Evolutionary conservation across 2,888 invertebrate genomes (phyloP).

Genomic region (Caenorhabditis macrosperma): DNA sequence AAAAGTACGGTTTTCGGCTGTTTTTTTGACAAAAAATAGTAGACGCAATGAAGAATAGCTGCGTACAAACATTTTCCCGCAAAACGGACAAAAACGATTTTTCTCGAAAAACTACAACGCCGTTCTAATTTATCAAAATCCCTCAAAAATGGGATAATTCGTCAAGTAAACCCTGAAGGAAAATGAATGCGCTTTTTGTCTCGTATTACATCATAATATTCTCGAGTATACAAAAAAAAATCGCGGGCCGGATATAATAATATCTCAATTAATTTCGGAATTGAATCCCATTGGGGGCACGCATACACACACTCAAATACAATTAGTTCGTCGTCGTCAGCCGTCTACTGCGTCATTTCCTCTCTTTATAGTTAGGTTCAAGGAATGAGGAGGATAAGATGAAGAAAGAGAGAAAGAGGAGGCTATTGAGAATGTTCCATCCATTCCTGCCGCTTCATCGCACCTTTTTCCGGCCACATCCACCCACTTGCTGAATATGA

Average conservation of each 20-base stretch:
- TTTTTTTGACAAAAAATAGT: too few species aligned
- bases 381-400: background rate
- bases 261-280: background rate
- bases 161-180: too few species aligned
- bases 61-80: too few species aligned
- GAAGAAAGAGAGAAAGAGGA: background rate
- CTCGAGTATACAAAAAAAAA: background rate
- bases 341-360: slow-evolving; percentile 14
- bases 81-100: too few species aligned
- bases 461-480: slow-evolving; percentile 16
- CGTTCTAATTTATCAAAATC: too few species aligned
- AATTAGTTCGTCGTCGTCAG: background rate
- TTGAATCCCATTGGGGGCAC: background rate
- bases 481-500: slow-evolving; percentile 58
- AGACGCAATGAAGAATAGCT: too few species aligned
- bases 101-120: too few species aligned
- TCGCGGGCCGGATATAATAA: background rate
- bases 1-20: too few species aligned
- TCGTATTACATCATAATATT: background rate
- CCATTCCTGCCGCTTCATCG: slow-evolving; percentile 43
- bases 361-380: too few species aligned
- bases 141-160: too few species aligned
- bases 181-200: background rate
- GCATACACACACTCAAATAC: background rate
- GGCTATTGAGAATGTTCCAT: too few species aligned